phyloP scores from a whole-genome alignment of 1,140 invertebrate species.

The Atta cephalotes region DNA sequence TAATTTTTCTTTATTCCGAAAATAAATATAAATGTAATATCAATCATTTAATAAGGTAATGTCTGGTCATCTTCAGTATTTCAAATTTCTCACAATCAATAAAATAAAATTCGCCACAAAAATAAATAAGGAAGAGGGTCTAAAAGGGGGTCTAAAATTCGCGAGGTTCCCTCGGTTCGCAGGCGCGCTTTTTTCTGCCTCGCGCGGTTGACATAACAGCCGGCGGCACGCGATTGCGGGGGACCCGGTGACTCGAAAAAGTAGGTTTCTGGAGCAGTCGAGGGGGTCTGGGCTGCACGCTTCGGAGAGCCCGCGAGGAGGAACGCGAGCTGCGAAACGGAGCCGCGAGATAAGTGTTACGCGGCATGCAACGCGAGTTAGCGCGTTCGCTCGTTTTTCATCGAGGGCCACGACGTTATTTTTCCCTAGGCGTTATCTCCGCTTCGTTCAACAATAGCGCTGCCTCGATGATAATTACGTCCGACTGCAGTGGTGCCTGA shows the following conservation, averaged over 20 bases:
- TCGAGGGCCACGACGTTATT: slow-evolving; percentile 16
- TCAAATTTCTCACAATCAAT: too few species aligned
- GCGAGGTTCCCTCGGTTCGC: background rate
- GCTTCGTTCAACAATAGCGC: slow-evolving; percentile 15
- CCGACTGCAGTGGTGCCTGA: background rate
- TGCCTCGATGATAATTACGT: background rate
- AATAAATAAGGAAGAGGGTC: too few species aligned
- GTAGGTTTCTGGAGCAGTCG: slow-evolving; percentile 72
- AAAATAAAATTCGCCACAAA: too few species aligned
- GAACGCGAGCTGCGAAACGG: slow-evolving; percentile 28
- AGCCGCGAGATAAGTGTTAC: slow-evolving; percentile 58
- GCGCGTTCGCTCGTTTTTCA: slow-evolving; percentile 14
- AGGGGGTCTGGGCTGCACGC: slow-evolving; percentile 31
- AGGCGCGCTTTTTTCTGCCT: background rate
- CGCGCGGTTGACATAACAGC: slow-evolving; percentile 43
- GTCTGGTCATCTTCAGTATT: too few species aligned
- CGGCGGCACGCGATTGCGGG: slow-evolving; percentile 33
- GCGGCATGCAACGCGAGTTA: slow-evolving; percentile 29
- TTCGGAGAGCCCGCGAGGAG: slow-evolving; percentile 33
- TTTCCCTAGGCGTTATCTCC: background rate
- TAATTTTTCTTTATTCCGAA: too few species aligned
- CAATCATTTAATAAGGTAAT: too few species aligned
- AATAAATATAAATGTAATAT: too few species aligned
- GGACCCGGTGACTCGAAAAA: slow-evolving; percentile 51
- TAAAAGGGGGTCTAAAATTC: background rate